These are phyloP conservation scores for Willowsia nigromaculata DNA, from an alignment of 2,888 invertebrate genomes.

Conservation along the genomic window DNA sequence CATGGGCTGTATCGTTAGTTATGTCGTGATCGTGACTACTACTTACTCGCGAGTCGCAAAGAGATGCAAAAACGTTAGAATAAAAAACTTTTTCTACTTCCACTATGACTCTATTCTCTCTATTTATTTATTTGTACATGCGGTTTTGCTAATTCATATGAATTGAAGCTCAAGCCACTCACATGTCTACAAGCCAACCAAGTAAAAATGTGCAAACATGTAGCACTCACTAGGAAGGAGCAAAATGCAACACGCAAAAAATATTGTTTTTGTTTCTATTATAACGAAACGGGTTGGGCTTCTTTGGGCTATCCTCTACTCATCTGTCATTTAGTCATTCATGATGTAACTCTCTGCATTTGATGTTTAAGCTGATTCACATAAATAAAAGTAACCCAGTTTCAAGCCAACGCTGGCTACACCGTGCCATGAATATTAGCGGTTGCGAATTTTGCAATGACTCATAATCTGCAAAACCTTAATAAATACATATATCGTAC, in stretches of 20 bases:
- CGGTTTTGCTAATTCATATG: not conserved
- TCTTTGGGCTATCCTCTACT: not conserved
- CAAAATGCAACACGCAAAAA: conserved; percentile 33
- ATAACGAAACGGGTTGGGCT: not conserved
- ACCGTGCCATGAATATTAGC: not conserved
- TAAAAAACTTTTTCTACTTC: not conserved
- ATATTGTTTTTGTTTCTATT: not conserved
- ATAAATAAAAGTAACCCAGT: conserved; percentile 43
- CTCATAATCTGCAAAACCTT: not conserved
- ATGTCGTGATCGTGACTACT: conserved; percentile 30
- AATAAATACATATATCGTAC: not conserved
- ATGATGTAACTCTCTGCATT: conserved; percentile 16
- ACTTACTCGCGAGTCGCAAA: not conserved
- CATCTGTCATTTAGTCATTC: conserved; percentile 11
- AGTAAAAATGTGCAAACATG: conserved; percentile 11
- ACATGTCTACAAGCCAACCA: not conserved
- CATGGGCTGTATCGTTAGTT: conserved; percentile 28
- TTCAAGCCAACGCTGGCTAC: not conserved
- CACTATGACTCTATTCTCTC: not conserved
- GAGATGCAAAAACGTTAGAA: conserved; percentile 19
- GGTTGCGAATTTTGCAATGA: conserved; percentile 23
- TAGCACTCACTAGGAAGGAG: not conserved
- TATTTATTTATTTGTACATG: not conserved
- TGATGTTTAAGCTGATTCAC: conserved; percentile 28
- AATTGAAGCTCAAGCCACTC: not conserved